These are phyloP conservation scores for Megaceryle maxima DNA, from an alignment of 2,113 vertebrate species.

Conservation along the genomic window DNA sequence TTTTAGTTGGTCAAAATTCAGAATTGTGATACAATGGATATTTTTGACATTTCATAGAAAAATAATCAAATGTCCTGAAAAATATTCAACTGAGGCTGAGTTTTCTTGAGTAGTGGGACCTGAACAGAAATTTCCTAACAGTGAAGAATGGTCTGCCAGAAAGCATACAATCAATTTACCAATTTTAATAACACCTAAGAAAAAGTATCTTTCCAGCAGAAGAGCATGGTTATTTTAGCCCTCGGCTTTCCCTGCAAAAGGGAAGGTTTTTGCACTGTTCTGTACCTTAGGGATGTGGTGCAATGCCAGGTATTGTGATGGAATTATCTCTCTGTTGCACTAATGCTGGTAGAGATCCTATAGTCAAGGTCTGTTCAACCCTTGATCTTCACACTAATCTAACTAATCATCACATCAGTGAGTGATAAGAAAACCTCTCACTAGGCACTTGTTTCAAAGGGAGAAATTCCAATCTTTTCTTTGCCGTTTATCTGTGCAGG, in stretches of 20 bases:
- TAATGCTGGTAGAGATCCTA: not conserved
- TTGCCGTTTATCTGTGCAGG: too few species aligned
- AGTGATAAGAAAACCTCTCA: not conserved
- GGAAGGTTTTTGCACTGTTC: not conserved
- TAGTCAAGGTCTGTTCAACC: not conserved
- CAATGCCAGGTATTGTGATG: not conserved
- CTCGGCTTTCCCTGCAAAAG: not conserved
- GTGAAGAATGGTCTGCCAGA: not conserved
- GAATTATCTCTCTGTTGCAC: not conserved
- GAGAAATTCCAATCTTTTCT: not conserved
- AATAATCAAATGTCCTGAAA: not conserved
- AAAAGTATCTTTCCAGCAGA: not conserved
- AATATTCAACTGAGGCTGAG: not conserved
- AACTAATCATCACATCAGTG: not conserved
- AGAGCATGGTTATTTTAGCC: not conserved
- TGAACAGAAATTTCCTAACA: not conserved
- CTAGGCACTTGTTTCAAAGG: not conserved
- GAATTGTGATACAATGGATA: not conserved
- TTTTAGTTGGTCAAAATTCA: not conserved
- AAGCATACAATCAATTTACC: not conserved
- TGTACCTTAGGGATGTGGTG: not conserved
- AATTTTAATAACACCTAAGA: not conserved
- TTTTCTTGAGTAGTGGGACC: not conserved
- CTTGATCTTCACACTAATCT: not conserved
- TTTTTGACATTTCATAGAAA: not conserved